Evolutionary conservation across 2,888 invertebrate genomes (phyloP), one percentile per base, ranked within the genome.

Genomic region (Taphrorychus bicolor): DNA sequence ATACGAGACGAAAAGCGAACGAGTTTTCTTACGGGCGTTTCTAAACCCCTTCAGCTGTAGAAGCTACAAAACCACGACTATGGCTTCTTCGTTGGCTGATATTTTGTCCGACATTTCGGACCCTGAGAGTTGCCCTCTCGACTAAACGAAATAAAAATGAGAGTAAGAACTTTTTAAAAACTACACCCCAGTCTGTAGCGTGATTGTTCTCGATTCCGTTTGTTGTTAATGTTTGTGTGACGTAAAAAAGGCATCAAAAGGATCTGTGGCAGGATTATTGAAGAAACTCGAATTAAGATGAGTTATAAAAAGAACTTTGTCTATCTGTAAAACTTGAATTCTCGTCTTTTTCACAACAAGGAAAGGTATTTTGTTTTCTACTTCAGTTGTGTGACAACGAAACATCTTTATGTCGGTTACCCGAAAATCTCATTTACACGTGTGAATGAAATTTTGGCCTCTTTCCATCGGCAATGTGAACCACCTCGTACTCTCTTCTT

Each of bases 51-150:
- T 61, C 57, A 65, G 67, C 51, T 59, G 60, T 23, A 52, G 40
- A 23, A 69, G 69, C 23, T 65, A 61, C 24, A 69, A 66, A 18
- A 64, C 64, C 14, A 68, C 63, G 2, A 68, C 68, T 3, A 7
- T 68, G 14, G 67, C 68, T 14, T 65, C 70, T 11, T 70, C 70
- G 16, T 9, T 70, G 18, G 67, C 64, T 5, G 63, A 63, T 49
- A 56, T 69, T 51, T 60, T 69, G 23, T 52, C 65, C 7, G 60
- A 69, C 19, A 32, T 40, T 2, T 58, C 59, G 2, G 61, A 69
- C 5, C 58, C 14, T 16, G 59, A 66, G 22, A 61, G 48, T 17
- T 66, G 61, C 53, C 60, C 66, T 0, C 32, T 66, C 4, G 66
- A 66, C 14, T 66, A 53, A 54, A 32, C 4, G 23, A 16, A 49